These are phyloP conservation scores for Drosophila parabipectinata DNA, from an alignment of 1,140 invertebrate genomes.

Conservation along the genomic window DNA sequence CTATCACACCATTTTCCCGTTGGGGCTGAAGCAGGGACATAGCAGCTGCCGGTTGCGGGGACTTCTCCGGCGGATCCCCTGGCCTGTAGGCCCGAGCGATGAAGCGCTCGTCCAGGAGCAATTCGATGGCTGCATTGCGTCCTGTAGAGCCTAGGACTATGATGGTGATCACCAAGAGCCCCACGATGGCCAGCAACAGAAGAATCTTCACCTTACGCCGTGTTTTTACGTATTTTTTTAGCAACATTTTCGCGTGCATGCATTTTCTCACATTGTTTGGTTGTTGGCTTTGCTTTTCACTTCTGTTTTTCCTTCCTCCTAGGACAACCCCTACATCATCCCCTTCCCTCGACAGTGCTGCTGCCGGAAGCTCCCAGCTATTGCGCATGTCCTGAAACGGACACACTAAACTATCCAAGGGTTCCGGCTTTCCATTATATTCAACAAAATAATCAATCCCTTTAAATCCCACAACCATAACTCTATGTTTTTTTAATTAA, in stretches of 20 bases:
- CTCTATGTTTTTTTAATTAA: too few relatives aligned
- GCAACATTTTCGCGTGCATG: slow-evolving; percentile 72
- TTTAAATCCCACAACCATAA: too few relatives aligned
- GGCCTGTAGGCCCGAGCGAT: slow-evolving; percentile 72
- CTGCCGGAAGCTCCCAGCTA: slow-evolving; percentile 60
- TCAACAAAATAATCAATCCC: background rate
- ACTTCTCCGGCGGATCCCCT: slow-evolving; percentile 36
- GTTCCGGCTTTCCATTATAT: slow-evolving; percentile 19
- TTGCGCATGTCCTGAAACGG: slow-evolving; percentile 77
- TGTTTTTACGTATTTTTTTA: slow-evolving; percentile 83
- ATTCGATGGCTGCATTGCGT: slow-evolving; percentile 55
- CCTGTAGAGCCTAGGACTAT: slow-evolving; percentile 65
- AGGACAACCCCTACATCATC: slow-evolving; percentile 7
- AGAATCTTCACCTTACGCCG: slow-evolving; percentile 81
- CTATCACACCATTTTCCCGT: slow-evolving; percentile 70
- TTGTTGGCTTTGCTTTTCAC: slow-evolving; percentile 30
- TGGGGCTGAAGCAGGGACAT: slow-evolving; percentile 54
- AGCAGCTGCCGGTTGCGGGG: slow-evolving; percentile 16
- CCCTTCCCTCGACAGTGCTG: slow-evolving; percentile 24
- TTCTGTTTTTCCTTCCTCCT: slow-evolving; percentile 40
- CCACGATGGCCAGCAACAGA: slow-evolving; percentile 71
- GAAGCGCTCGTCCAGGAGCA: slow-evolving; percentile 74
- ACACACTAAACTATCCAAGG: slow-evolving; percentile 46
- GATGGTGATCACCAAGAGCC: slow-evolving; percentile 72
- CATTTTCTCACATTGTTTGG: slow-evolving; percentile 66